Percentiles rank a stretch among this genome's conserved stretches.
phyloP scores from a whole-genome alignment of 2,113 vertebrate species.

The Chaetodon trifascialis region DNA sequence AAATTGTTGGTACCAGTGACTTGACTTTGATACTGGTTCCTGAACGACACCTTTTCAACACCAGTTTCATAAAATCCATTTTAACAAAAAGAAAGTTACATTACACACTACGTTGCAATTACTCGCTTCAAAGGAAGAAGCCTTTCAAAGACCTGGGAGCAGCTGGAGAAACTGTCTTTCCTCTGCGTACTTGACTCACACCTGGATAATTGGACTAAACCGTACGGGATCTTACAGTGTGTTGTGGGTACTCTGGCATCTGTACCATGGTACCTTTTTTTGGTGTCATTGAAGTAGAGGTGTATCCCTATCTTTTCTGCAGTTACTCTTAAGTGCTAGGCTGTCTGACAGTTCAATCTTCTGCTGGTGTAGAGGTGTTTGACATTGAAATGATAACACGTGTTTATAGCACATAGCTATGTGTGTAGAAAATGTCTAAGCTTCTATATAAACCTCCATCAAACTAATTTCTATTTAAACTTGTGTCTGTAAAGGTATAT shows the following conservation, averaged over 20 bases:
- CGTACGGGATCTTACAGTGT: neutral
- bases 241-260: neutral
- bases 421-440: neutral
- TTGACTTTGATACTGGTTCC: no score
- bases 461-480: neutral
- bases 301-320: neutral
- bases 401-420: neutral
- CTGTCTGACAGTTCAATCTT: constrained; percentile 2
- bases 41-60: no score
- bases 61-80: no score
- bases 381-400: neutral
- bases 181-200: no score
- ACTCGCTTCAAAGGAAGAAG: no score
- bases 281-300: neutral
- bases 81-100: no score
- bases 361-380: neutral
- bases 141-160: no score
- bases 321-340: neutral
- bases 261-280: neutral
- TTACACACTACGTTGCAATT: no score
- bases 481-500: neutral
- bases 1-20: no score
- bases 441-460: neutral
- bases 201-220: neutral
- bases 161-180: no score